Conservation (phyloP, 2,888 invertebrate species). For the Prenolepis imparis region DNA sequence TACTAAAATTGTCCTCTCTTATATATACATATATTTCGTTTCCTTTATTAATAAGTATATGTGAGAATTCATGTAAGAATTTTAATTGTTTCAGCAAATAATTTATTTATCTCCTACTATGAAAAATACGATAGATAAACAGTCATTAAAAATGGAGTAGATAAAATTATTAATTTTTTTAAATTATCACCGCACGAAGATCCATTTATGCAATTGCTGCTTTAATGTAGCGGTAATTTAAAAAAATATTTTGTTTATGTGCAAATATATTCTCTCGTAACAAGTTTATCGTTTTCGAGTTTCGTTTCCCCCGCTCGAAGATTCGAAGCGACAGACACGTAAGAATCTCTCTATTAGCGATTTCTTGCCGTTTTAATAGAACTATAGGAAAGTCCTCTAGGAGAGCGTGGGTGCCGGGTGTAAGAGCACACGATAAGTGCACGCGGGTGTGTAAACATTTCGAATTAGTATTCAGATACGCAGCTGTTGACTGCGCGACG, state of each 20-base stretch:
- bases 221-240: not conserved
- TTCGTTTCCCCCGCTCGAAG: not conserved
- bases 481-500: slow-evolving; percentile 85
- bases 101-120: not conserved
- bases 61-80: not conserved
- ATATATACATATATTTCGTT: not conserved
- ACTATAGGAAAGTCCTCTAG: slow-evolving; percentile 34
- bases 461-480: slow-evolving; percentile 85
- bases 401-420: slow-evolving; percentile 65
- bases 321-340: not conserved
- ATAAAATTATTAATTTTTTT: not conserved
- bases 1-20: not conserved
- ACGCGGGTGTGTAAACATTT: slow-evolving; percentile 85
- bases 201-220: not conserved
- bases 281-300: not conserved
- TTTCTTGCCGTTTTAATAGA: slow-evolving; percentile 60
- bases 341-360: slow-evolving; percentile 44
- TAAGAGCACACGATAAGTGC: slow-evolving; percentile 59
- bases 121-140: not conserved
- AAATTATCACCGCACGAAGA: not conserved
- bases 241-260: not conserved
- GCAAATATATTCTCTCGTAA: not conserved
- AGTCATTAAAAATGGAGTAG: not conserved
- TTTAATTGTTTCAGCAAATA: not conserved
- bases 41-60: not conserved